Conservation (phyloP, 2,888 invertebrate species). For the Patella depressa region DNA sequence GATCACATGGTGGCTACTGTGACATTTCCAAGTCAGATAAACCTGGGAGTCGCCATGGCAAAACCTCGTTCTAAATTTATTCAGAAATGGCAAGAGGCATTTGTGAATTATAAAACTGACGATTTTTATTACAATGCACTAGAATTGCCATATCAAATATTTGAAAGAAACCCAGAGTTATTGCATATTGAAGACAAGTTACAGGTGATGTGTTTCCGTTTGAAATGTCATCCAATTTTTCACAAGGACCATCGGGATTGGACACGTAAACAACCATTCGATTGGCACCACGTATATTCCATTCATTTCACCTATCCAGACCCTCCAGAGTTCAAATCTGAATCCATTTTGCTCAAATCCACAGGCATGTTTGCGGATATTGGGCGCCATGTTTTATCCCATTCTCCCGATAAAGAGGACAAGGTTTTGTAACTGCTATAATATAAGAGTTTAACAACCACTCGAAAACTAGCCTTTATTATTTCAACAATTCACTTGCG, state of each 20-base stretch:
- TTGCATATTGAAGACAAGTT: slow-evolving; percentile 57
- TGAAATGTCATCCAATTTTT: slow-evolving; percentile 64
- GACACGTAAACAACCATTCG: slow-evolving; percentile 52
- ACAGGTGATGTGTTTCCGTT: slow-evolving; percentile 66
- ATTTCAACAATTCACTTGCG: too few relatives aligned
- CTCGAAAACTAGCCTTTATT: too few relatives aligned
- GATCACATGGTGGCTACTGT: slow-evolving; percentile 55
- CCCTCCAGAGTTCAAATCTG: slow-evolving; percentile 55
- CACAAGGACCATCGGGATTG: slow-evolving; percentile 54
- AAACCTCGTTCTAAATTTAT: slow-evolving; percentile 53
- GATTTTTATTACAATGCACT: slow-evolving; percentile 55
- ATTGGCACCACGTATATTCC: slow-evolving; percentile 65
- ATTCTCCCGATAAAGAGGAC: too few relatives aligned
- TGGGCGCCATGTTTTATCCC: slow-evolving; percentile 52
- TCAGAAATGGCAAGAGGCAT: slow-evolving; percentile 47
- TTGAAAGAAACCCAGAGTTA: slow-evolving; percentile 61
- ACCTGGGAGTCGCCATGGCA: slow-evolving; percentile 61
- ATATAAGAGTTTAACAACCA: too few relatives aligned
- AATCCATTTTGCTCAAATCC: slow-evolving; percentile 37
- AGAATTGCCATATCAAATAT: slow-evolving; percentile 53
- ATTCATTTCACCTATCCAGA: slow-evolving; percentile 67
- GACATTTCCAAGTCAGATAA: slow-evolving; percentile 53
- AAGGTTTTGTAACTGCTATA: too few relatives aligned
- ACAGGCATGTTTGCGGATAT: slow-evolving; percentile 61
- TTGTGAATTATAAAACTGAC: slow-evolving; percentile 43